These are phyloP conservation scores for Pediacus dermestoides DNA, from an alignment of 2,888 invertebrate genomes.

Conservation along the genomic window DNA sequence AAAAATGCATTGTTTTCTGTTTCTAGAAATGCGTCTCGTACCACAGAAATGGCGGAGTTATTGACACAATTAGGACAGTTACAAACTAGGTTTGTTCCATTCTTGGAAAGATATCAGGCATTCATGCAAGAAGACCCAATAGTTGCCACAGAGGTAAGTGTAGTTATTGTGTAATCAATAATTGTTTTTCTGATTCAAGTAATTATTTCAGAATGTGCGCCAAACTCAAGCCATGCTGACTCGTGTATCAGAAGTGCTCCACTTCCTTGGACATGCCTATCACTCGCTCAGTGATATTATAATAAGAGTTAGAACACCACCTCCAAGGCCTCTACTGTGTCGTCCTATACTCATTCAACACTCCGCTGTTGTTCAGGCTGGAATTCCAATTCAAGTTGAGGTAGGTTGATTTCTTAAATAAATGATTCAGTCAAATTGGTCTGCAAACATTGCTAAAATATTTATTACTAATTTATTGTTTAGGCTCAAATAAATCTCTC, in stretches of 20 bases:
- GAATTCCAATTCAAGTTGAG: conserved; percentile 63
- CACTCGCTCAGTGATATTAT: conserved; percentile 86
- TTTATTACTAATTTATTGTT: conserved; percentile 14
- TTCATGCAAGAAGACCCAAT: conserved; percentile 61
- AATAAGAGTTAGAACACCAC: conserved; percentile 63
- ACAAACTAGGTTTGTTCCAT: conserved; percentile 62
- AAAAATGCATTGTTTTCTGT: conserved; percentile 8
- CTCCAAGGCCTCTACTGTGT: conserved; percentile 68
- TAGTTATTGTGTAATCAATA: background rate
- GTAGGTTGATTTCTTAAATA: conserved; percentile 32
- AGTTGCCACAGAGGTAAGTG: conserved; percentile 40
- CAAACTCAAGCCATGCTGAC: conserved; percentile 67
- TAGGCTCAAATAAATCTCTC: conserved; percentile 41
- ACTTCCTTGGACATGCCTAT: conserved; percentile 82
- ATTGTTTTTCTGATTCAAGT: background rate
- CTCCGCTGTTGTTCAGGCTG: conserved; percentile 61
- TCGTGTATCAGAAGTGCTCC: conserved; percentile 75
- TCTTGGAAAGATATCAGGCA: conserved; percentile 60
- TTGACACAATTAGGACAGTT: conserved; percentile 54
- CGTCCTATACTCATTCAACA: conserved; percentile 71
- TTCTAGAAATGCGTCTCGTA: conserved; percentile 46
- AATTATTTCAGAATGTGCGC: conserved; percentile 46
- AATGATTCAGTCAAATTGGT: background rate
- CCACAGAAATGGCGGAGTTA: conserved; percentile 56
- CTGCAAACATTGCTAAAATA: conserved; percentile 1